These are phyloP conservation scores for Antennarius maculatus DNA, from an alignment of 2,797 vertebrate species.

Conservation along the genomic window DNA sequence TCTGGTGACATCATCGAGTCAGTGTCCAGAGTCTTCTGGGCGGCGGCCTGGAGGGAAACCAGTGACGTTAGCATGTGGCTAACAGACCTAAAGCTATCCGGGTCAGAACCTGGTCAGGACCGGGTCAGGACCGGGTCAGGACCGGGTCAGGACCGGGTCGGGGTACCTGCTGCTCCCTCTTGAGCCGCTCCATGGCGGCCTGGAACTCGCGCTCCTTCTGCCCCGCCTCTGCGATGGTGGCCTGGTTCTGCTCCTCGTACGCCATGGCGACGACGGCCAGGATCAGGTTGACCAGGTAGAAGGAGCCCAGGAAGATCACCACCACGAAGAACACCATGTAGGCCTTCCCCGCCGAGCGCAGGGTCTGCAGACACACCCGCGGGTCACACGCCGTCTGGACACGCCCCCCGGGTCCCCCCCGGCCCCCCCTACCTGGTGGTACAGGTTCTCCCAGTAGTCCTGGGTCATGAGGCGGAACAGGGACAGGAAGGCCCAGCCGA, in stretches of 20 bases:
- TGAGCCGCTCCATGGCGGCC: constrained; percentile 91
- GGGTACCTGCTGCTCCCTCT: constrained; percentile 91
- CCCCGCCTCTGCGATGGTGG: constrained; percentile 93
- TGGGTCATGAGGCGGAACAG: constrained; percentile 95
- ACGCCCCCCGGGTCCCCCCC: neutral
- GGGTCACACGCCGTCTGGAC: too few species aligned
- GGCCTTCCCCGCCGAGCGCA: constrained; percentile 94
- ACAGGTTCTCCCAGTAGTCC: constrained; percentile 91
- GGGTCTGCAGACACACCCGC: constrained; percentile 79
- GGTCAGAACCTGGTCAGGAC: too few species aligned
- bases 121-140: too few species aligned
- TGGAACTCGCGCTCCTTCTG: constrained; percentile 95
- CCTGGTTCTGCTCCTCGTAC: constrained; percentile 98
- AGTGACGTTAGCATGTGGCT: neutral
- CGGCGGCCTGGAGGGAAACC: constrained; percentile 49
- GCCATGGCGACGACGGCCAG: constrained; percentile 98
- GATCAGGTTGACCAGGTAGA: constrained; percentile 96
- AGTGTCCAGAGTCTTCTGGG: constrained; percentile 73
- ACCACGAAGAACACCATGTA: constrained; percentile 99
- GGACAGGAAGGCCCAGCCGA: constrained; percentile 95
- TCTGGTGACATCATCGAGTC: constrained; percentile 80
- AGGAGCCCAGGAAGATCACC: constrained; percentile 97
- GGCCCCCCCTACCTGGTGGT: constrained; percentile 72
- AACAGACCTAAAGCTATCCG: too few species aligned
- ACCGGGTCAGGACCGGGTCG: too few species aligned